phyloP scores from a whole-genome alignment of 2,113 vertebrate species.

The Macaca fascicularis region DNA sequence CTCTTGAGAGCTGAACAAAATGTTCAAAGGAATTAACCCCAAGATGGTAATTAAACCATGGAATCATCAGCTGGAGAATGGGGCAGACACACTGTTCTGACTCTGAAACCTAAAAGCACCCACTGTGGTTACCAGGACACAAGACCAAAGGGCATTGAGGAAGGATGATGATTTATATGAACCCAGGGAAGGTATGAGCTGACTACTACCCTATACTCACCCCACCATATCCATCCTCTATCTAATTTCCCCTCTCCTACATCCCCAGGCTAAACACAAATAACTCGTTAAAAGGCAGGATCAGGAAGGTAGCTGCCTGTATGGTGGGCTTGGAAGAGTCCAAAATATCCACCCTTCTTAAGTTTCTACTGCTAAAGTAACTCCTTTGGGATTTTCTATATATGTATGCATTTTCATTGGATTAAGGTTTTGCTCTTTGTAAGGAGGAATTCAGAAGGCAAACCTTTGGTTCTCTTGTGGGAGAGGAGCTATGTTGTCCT shows the following conservation, averaged over 20 bases:
- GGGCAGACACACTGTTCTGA: slow-evolving; percentile 40
- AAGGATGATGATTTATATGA: not conserved
- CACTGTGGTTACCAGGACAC: slow-evolving; percentile 6
- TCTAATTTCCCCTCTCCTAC: not conserved
- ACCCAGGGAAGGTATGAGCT: not conserved
- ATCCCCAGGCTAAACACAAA: not conserved
- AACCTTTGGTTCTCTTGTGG: not conserved
- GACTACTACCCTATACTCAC: not conserved
- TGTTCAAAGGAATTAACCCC: slow-evolving; percentile 62
- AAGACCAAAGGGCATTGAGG: not conserved
- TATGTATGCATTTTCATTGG: not conserved
- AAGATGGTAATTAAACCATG: slow-evolving; percentile 67
- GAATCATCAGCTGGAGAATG: slow-evolving; percentile 53
- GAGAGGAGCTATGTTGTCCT: not conserved
- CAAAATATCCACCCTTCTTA: slow-evolving; percentile 14
- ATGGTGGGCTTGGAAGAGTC: slow-evolving; percentile 3
- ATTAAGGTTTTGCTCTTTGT: not conserved
- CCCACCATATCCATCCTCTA: not conserved
- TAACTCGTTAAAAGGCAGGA: not conserved
- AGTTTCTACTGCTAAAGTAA: not conserved
- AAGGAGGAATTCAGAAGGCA: slow-evolving; percentile 20
- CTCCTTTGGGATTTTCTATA: not conserved
- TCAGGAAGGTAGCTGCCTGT: not conserved
- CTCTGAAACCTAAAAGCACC: slow-evolving; percentile 18
- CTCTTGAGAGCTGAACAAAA: slow-evolving; percentile 64